phyloP scores from a whole-genome alignment of 2,888 invertebrate genomes.

The Ormyrus thymus region DNA sequence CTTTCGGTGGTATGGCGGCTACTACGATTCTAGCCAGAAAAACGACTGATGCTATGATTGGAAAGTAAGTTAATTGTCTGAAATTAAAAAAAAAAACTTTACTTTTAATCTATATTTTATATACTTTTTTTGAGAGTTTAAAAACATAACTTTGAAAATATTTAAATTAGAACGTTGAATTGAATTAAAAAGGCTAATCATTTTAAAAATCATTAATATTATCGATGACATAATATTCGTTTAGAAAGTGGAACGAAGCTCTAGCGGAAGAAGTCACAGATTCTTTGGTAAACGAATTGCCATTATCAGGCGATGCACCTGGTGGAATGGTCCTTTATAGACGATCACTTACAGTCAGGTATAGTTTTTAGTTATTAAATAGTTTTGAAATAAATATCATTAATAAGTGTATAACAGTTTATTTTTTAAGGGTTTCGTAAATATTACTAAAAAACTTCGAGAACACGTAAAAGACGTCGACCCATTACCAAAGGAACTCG shows the following conservation, averaged over 20 bases:
- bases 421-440: slow-evolving; percentile 83
- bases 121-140: background rate
- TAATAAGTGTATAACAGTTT: slow-evolving; percentile 74
- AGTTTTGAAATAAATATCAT: no score
- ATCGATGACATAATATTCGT: background rate
- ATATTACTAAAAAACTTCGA: slow-evolving; percentile 77
- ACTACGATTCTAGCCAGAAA: slow-evolving; percentile 85
- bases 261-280: slow-evolving; percentile 80
- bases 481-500: slow-evolving; percentile 68
- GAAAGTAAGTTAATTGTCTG: slow-evolving; percentile 70
- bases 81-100: no score
- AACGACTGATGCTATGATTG: slow-evolving; percentile 79
- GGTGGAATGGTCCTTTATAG: slow-evolving; percentile 90
- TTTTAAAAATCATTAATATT: no score
- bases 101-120: background rate
- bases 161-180: no score
- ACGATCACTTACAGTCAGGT: slow-evolving; percentile 83
- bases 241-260: slow-evolving; percentile 80
- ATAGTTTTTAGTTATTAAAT: background rate
- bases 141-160: no score
- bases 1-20: slow-evolving; percentile 96
- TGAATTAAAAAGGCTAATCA: no score
- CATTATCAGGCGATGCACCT: slow-evolving; percentile 85
- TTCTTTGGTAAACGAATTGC: slow-evolving; percentile 84
- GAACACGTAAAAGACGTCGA: slow-evolving; percentile 57